A percentile compares a stretch with the other conserved stretches of the same genome.
Conservation (phyloP, 2,888 invertebrate species). For the Hyposoter dolosus region DNA sequence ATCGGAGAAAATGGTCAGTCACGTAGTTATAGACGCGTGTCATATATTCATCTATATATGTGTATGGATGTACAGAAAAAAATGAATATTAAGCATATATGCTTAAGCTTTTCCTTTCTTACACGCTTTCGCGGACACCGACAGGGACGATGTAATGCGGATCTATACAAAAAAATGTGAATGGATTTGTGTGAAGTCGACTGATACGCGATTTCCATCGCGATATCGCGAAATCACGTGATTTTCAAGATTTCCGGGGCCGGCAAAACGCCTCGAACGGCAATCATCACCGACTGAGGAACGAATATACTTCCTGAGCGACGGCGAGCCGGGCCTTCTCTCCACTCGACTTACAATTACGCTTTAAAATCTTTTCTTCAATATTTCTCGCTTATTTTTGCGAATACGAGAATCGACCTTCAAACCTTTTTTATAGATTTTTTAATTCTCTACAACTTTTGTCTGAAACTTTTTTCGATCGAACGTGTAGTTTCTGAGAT, state of each 20-base stretch:
- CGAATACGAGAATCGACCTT: too few species aligned
- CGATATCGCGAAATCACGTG: neutral
- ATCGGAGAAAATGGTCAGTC: slow-evolving; percentile 78
- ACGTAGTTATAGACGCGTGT: slow-evolving; percentile 69
- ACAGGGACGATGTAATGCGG: neutral
- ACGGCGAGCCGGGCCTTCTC: too few species aligned
- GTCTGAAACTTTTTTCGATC: too few species aligned
- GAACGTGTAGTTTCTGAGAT: too few species aligned
- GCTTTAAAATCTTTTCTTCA: too few species aligned
- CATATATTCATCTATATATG: slow-evolving; percentile 24
- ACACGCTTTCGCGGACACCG: slow-evolving; percentile 12
- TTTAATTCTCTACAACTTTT: too few species aligned
- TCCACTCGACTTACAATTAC: too few species aligned
- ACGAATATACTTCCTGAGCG: too few species aligned
- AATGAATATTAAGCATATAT: neutral
- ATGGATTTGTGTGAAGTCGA: neutral
- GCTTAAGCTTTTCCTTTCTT: slow-evolving; percentile 24
- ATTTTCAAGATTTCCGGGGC: neutral
- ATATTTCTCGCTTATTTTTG: too few species aligned
- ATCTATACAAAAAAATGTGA: slow-evolving; percentile 7
- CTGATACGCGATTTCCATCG: neutral
- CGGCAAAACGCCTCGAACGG: neutral
- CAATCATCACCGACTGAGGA: neutral
- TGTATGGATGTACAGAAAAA: neutral
- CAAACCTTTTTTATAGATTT: too few species aligned